Conservation (phyloP, 2,797 vertebrate genomes). For the Chromobotia macracanthus region DNA sequence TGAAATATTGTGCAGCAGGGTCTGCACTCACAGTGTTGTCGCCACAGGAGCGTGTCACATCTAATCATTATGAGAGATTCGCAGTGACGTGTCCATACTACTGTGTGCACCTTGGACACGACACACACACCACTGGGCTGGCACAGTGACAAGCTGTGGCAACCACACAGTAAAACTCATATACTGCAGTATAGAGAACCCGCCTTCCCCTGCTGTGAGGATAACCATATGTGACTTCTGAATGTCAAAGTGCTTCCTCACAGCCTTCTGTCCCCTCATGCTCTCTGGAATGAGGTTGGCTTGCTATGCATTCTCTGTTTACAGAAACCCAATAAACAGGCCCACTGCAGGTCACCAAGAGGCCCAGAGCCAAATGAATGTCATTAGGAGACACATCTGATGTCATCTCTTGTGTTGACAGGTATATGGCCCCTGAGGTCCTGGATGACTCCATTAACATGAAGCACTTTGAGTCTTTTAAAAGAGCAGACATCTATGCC, state of each 20-base stretch:
- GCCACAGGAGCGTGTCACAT: slow-evolving; percentile 17
- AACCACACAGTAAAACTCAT: slow-evolving; percentile 78
- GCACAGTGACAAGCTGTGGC: slow-evolving; percentile 11
- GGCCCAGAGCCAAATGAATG: neutral
- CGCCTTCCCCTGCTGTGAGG: slow-evolving; percentile 1
- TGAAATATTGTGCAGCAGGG: neutral
- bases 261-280: neutral
- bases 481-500: slow-evolving; percentile 88
- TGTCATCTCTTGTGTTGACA: slow-evolving; percentile 54
- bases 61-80: slow-evolving; percentile 1
- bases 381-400: neutral
- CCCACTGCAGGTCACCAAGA: neutral
- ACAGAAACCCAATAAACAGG: neutral
- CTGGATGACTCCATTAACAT: slow-evolving; percentile 89
- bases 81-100: neutral
- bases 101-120: neutral
- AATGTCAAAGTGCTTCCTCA: slow-evolving; percentile 10
- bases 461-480: slow-evolving; percentile 91
- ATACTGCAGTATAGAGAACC: slow-evolving; percentile 61
- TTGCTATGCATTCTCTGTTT: neutral
- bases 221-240: slow-evolving; percentile 19
- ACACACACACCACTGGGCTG: neutral
- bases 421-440: slow-evolving; percentile 89
- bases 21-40: neutral
- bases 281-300: neutral